Conservation (phyloP, 2,888 invertebrate genomes). For the Conus canariensis region DNA sequence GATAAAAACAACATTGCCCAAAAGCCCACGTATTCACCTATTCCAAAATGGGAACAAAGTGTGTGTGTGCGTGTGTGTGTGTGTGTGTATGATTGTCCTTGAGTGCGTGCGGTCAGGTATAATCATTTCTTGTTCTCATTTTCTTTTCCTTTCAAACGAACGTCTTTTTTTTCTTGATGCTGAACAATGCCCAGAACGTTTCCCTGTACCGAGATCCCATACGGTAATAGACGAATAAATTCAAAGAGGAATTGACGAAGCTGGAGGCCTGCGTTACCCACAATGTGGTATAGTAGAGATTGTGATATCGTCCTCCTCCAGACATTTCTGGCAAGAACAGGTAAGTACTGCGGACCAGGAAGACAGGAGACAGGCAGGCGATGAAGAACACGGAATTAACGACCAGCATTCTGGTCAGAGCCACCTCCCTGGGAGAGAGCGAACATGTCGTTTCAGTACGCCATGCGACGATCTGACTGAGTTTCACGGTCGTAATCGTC, state of each 20-base stretch:
- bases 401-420: slow-evolving; percentile 18
- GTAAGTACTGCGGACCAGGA: background rate
- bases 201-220: slow-evolving; percentile 22
- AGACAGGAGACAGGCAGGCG: background rate
- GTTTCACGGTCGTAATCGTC: background rate
- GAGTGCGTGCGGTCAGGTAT: too few relatives aligned
- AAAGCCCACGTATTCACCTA: too few relatives aligned
- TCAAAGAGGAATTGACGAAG: background rate
- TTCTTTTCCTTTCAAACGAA: too few relatives aligned
- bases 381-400: background rate
- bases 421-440: background rate
- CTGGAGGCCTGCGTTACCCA: background rate
- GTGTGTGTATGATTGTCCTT: too few relatives aligned
- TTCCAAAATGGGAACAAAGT: too few relatives aligned
- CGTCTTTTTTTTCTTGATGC: background rate
- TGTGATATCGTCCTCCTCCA: background rate
- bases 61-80: too few relatives aligned
- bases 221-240: background rate
- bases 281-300: background rate
- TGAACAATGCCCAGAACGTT: background rate
- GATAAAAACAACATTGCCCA: too few relatives aligned
- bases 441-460: slow-evolving; percentile 9
- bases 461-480: background rate
- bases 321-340: slow-evolving; percentile 11
- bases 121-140: too few relatives aligned